Conservation (phyloP, 2,113 vertebrate species). For the Machaerirhynchus nigripectus region DNA sequence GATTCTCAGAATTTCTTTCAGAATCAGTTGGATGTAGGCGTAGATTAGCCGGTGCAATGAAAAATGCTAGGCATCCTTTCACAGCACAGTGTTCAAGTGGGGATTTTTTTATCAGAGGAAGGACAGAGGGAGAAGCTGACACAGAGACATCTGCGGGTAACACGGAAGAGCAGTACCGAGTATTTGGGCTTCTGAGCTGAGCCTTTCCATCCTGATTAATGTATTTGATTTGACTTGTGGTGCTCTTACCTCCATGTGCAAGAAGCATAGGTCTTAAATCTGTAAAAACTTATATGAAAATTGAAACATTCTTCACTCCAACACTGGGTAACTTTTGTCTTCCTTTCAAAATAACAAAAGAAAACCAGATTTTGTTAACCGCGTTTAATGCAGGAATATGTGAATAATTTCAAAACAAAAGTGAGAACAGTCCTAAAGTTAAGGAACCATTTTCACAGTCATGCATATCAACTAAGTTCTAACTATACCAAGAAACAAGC, state of each 20-base stretch:
- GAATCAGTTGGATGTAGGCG: not conserved
- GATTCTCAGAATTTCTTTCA: not conserved
- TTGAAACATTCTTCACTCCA: not conserved
- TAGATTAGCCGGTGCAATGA: not conserved
- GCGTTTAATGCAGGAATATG: not conserved
- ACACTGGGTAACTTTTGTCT: not conserved
- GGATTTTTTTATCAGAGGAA: not conserved
- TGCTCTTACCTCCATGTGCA: not conserved
- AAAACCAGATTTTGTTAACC: not conserved
- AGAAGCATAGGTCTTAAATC: not conserved
- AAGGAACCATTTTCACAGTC: not conserved
- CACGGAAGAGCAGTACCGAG: not conserved
- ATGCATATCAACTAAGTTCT: not conserved
- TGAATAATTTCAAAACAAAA: not conserved
- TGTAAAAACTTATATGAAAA: not conserved
- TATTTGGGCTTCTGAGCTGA: not conserved
- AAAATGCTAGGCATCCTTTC: not conserved
- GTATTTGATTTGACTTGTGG: not conserved
- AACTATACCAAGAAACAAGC: not conserved
- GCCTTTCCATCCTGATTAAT: not conserved
- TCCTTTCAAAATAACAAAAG: not conserved
- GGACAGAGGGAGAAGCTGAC: not conserved
- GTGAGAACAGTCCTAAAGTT: not conserved
- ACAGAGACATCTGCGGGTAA: slow-evolving; percentile 46
- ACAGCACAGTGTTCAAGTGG: not conserved